These are phyloP conservation scores for Theodoxus fluviatilis DNA, from an alignment of 2,888 invertebrate species.

Conservation along the genomic window DNA sequence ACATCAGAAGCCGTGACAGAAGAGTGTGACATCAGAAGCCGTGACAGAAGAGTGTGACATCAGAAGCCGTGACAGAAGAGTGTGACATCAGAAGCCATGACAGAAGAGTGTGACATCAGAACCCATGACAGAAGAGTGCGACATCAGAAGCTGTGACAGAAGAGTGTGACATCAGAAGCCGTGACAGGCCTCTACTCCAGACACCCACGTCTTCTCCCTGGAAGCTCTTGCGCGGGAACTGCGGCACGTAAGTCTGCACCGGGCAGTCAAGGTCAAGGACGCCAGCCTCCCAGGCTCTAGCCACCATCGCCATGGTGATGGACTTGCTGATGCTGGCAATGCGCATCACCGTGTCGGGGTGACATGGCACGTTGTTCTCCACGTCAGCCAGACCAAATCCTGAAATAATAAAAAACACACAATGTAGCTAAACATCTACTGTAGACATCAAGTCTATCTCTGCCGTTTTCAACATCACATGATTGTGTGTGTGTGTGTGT, in stretches of 20 bases:
- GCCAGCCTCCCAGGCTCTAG: slow-evolving; percentile 68
- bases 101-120: too few relatives aligned
- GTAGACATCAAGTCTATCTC: not conserved
- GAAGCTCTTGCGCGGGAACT: slow-evolving; percentile 68
- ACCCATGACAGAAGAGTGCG: too few relatives aligned
- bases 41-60: too few relatives aligned
- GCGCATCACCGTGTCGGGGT: slow-evolving; percentile 68
- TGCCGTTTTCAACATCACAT: not conserved
- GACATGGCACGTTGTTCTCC: slow-evolving; percentile 68
- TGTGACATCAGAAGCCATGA: too few relatives aligned
- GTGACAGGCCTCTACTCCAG: too few relatives aligned
- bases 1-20: too few relatives aligned
- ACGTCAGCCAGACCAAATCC: slow-evolving; percentile 70
- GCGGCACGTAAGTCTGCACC: slow-evolving; percentile 68
- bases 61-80: too few relatives aligned
- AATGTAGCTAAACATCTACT: not conserved
- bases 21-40: too few relatives aligned
- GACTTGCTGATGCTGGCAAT: slow-evolving; percentile 73
- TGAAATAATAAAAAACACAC: slow-evolving; percentile 22
- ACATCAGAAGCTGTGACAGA: too few relatives aligned
- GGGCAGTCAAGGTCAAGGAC: slow-evolving; percentile 69
- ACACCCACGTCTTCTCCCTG: slow-evolving; percentile 67
- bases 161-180: too few relatives aligned
- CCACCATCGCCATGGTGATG: slow-evolving; percentile 69
- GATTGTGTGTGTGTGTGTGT: not conserved